Conservation (phyloP, 2,113 vertebrate species). For the Accipiter virgatus region DNA sequence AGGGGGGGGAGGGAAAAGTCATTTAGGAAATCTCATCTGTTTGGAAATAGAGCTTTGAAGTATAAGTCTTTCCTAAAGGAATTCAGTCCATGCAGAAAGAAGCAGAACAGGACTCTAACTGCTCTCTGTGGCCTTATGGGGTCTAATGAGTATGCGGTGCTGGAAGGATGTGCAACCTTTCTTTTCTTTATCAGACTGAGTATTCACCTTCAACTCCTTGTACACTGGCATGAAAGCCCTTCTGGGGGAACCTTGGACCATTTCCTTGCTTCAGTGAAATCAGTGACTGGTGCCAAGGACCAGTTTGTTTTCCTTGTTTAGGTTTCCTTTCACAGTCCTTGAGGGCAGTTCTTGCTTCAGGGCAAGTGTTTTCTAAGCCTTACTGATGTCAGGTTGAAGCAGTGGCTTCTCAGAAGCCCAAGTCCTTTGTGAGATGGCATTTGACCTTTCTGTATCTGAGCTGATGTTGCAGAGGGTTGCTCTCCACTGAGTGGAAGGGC, state of each 20-base stretch:
- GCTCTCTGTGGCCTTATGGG: neutral
- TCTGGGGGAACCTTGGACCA: fast-evolving
- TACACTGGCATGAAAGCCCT: neutral
- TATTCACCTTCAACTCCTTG: neutral
- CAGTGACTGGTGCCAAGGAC: neutral
- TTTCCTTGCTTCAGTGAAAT: neutral
- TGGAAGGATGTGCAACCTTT: neutral
- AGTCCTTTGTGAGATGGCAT: neutral
- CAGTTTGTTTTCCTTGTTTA: neutral
- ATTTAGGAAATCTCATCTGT: neutral
- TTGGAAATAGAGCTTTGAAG: neutral
- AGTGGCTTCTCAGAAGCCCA: neutral
- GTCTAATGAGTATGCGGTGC: neutral
- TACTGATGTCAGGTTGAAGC: neutral
- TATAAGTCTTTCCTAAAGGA: neutral
- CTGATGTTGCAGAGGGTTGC: neutral
- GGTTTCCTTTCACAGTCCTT: neutral
- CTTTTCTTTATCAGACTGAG: neutral
- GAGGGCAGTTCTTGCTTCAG: neutral
- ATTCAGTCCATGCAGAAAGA: neutral
- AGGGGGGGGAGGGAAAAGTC: fast-evolving
- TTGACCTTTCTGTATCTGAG: neutral
- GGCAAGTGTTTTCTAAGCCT: neutral
- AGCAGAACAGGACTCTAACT: neutral
- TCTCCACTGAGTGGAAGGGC: neutral